Conservation (phyloP, 2,888 invertebrate genomes). For the Torymus texanus region DNA sequence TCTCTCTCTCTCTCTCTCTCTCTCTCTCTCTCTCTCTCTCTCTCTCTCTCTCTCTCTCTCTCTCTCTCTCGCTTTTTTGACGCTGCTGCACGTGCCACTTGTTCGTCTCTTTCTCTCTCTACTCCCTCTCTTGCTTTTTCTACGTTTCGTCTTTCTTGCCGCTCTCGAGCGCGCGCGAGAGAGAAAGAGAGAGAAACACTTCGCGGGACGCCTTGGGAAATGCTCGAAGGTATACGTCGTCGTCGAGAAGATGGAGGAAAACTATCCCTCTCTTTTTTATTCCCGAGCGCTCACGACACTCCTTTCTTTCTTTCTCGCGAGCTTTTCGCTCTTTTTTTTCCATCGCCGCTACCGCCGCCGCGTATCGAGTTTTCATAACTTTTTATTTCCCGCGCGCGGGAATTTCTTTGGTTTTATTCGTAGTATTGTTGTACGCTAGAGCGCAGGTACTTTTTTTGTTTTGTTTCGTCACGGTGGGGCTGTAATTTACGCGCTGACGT, state of each 20-base stretch:
- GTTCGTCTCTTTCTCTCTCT: constrained; percentile 2
- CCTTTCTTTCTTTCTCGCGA: neutral
- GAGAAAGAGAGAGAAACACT: constrained; percentile 43
- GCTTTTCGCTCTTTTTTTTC: neutral
- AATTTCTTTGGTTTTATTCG: neutral
- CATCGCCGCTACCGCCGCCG: neutral
- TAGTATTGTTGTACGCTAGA: too few relatives aligned
- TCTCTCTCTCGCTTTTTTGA: neutral
- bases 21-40: too few relatives aligned
- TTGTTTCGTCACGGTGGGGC: too few relatives aligned
- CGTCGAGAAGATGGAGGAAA: constrained; percentile 2
- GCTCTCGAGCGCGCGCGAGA: neutral
- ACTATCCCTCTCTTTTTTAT: constrained; percentile 1
- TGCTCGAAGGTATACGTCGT: constrained; percentile 26
- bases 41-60: neutral
- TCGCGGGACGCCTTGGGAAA: constrained; percentile 50
- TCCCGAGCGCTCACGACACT: neutral
- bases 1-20: too few relatives aligned
- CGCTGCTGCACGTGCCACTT: constrained; percentile 26
- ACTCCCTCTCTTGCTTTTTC: constrained; percentile 7
- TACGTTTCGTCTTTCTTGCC: constrained; percentile 6
- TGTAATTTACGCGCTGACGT: neutral
- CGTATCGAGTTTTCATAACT: constrained; percentile 44
- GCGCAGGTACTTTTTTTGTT: too few relatives aligned
- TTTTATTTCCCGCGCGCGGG: constrained; percentile 25